A percentile compares a stretch with the other conserved stretches of the same genome.
Evolutionary conservation across 2,113 vertebrate genomes (phyloP).

Genomic region (Elephas maximus): DNA sequence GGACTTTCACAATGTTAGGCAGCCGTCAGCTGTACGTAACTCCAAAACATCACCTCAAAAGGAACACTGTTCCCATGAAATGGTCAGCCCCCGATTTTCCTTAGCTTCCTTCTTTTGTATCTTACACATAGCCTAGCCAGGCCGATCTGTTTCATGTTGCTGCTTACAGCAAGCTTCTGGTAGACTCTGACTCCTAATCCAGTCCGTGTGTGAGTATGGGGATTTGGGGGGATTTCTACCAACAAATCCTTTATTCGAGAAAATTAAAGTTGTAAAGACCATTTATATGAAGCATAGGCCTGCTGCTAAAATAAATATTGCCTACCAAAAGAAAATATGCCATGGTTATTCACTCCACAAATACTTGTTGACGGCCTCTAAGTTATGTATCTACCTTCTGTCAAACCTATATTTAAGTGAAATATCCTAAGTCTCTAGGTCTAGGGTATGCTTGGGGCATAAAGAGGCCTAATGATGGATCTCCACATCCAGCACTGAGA

Average conservation of each 20-base stretch:
- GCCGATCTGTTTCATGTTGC: not conserved
- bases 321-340: conserved; percentile 12
- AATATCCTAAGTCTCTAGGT: not conserved
- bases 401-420: conserved; percentile 17
- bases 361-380: conserved; percentile 22
- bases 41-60: not conserved
- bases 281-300: not conserved
- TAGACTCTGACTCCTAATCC: conserved; percentile 7
- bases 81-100: not conserved
- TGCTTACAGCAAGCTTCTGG: not conserved
- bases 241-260: conserved; percentile 28
- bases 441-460: not conserved
- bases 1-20: not conserved
- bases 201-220: not conserved
- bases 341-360: not conserved
- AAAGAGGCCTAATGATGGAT: not conserved
- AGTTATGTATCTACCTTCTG: not conserved
- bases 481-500: not conserved
- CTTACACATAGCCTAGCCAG: not conserved
- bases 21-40: not conserved
- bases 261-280: conserved; percentile 37
- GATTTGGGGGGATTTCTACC: conserved; percentile 30
- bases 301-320: conserved; percentile 45
- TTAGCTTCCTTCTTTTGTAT: not conserved
- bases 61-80: not conserved